phyloP scores from a whole-genome alignment of 2,113 vertebrate species.

The Paramormyrops kingsleyae region DNA sequence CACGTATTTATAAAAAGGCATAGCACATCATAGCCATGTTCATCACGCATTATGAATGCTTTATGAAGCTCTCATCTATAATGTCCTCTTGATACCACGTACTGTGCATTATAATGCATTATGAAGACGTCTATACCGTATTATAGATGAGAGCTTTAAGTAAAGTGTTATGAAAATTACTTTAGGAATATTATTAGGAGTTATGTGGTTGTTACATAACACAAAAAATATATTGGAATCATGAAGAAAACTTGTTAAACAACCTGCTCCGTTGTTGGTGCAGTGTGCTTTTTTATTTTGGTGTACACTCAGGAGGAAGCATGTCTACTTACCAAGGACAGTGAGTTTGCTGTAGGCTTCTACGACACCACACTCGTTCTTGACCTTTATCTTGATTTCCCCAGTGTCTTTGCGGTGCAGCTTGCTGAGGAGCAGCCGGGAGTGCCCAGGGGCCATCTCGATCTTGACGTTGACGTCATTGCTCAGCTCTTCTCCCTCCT shows the following conservation, averaged over 20 bases:
- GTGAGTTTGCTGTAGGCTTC: slow-evolving; percentile 62
- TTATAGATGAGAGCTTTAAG: background rate
- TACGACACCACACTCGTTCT: slow-evolving; percentile 68
- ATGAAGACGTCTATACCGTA: background rate
- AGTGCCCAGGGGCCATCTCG: slow-evolving; percentile 53
- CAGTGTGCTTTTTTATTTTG: background rate
- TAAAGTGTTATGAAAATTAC: background rate
- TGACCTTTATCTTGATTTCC: slow-evolving; percentile 74
- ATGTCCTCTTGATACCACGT: too few relatives aligned
- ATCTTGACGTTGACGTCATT: slow-evolving; percentile 56
- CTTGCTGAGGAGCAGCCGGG: slow-evolving; percentile 63
- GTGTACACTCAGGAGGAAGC: background rate
- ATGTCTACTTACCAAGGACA: slow-evolving; percentile 65
- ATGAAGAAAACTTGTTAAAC: background rate
- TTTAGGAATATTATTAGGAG: background rate
- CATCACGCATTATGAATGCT: too few relatives aligned
- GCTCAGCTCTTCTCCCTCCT: slow-evolving; percentile 66
- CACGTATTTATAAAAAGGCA: background rate
- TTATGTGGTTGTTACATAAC: background rate
- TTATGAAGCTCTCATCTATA: too few relatives aligned
- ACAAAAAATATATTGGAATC: background rate
- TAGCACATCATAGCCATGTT: background rate
- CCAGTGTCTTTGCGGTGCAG: slow-evolving; percentile 71
- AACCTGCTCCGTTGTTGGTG: background rate
- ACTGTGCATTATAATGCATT: background rate